Evolutionary conservation across 2,797 vertebrate genomes (phyloP).

Genomic region (Sphenopsis melanotis): DNA sequence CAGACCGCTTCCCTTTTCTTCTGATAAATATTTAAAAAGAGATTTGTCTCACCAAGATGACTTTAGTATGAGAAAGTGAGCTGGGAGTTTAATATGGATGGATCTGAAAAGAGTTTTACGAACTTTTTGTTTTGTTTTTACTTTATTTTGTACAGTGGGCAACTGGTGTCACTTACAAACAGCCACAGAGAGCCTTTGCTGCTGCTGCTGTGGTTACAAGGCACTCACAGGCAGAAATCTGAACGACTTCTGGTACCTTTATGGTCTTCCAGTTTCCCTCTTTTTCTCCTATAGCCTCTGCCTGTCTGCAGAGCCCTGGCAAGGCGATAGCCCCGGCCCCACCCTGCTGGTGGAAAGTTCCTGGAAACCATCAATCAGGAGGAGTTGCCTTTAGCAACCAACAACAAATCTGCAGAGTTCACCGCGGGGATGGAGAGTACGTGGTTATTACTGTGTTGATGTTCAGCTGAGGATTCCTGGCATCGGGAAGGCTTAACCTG

Average conservation of each 20-base stretch:
- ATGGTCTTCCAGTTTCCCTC: not conserved
- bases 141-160: not conserved
- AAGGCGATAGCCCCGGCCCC: not conserved
- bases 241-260: not conserved
- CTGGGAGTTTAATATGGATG: not conserved
- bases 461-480: constrained; percentile 18
- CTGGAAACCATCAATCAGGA: not conserved
- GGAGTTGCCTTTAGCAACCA: constrained; percentile 39
- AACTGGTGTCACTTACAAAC: not conserved
- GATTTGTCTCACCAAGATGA: not conserved
- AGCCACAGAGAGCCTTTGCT: not conserved
- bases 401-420: constrained; percentile 46
- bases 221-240: not conserved
- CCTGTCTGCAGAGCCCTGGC: not conserved
- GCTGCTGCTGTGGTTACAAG: not conserved
- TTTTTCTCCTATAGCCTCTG: not conserved
- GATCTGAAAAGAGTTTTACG: not conserved
- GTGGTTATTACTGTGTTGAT: not conserved
- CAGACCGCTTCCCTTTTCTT: not conserved
- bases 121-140: not conserved
- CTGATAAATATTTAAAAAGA: constrained; percentile 46
- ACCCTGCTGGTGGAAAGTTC: not conserved
- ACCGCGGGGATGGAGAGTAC: not conserved
- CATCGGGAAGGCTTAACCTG: not conserved
- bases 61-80: not conserved